Conservation (phyloP, 2,888 invertebrate genomes). For the Lycia hirtaria region DNA sequence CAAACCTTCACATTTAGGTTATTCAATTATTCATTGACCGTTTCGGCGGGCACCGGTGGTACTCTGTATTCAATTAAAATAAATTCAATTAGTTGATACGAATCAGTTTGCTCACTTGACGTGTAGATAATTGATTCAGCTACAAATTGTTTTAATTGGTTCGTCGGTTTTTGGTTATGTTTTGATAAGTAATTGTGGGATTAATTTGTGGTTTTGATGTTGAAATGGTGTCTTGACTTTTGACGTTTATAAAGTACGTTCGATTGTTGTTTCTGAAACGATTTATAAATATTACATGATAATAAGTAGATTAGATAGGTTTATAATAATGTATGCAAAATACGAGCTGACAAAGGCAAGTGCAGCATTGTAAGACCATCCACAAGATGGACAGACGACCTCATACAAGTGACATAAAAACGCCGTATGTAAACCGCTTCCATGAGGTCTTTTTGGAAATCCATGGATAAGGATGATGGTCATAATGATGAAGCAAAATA, state of each 20-base stretch:
- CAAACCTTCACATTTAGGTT: conserved; percentile 14
- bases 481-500: too few relatives aligned
- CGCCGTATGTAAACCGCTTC: too few relatives aligned
- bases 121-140: conserved; percentile 21
- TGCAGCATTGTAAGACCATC: too few relatives aligned
- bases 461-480: too few relatives aligned
- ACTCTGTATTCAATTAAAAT: conserved; percentile 27
- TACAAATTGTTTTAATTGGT: conserved; percentile 13
- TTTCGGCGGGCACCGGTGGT: conserved; percentile 23
- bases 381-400: too few relatives aligned
- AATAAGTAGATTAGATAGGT: too few relatives aligned
- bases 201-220: not conserved
- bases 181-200: not conserved
- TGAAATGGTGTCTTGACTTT: not conserved
- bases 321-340: too few relatives aligned
- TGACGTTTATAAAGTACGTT: not conserved
- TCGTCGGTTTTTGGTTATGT: not conserved
- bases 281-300: too few relatives aligned
- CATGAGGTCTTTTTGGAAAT: too few relatives aligned
- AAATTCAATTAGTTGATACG: conserved; percentile 40
- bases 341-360: too few relatives aligned
- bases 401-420: too few relatives aligned
- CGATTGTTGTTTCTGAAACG: too few relatives aligned
- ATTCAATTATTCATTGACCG: conserved; percentile 37
- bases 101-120: conserved; percentile 36